phyloP scores from a whole-genome alignment of 2,113 vertebrate species.

The Osmerus mordax region DNA sequence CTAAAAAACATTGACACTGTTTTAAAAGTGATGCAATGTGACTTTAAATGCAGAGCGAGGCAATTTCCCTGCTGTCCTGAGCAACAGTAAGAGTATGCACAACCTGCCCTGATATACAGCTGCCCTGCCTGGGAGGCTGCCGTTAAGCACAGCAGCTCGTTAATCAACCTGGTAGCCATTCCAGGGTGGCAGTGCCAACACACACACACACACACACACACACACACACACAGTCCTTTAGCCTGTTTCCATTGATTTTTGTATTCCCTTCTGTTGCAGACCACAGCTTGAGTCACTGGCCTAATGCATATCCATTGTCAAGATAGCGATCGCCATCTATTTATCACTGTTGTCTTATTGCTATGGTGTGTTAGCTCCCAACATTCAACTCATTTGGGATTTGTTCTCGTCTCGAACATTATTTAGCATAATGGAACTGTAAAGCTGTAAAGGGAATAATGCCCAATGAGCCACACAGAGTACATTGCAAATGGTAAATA shows the following conservation, averaged over 20 bases:
- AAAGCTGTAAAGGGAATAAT: no score
- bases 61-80: background rate
- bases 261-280: conserved; percentile 24
- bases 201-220: background rate
- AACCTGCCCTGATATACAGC: conserved; percentile 8
- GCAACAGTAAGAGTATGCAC: conserved; percentile 6
- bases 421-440: no score
- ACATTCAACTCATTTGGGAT: no score
- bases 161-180: conserved; percentile 32
- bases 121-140: conserved; percentile 15
- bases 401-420: no score
- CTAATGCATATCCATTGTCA: conserved; percentile 24
- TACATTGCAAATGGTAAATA: no score
- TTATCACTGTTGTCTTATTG: no score
- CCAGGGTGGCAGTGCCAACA: conserved; percentile 18
- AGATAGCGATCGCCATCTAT: conserved; percentile 18
- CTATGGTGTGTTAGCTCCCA: no score
- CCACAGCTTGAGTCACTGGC: conserved; percentile 23
- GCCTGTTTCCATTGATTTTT: conserved; percentile 8
- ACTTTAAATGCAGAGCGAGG: conserved; percentile 11
- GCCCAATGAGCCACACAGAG: no score
- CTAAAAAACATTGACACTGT: no score
- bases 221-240: background rate
- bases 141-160: conserved; percentile 24
- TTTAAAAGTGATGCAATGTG: background rate